phyloP scores from a whole-genome alignment of 2,113 vertebrate genomes.

The Parus major region DNA sequence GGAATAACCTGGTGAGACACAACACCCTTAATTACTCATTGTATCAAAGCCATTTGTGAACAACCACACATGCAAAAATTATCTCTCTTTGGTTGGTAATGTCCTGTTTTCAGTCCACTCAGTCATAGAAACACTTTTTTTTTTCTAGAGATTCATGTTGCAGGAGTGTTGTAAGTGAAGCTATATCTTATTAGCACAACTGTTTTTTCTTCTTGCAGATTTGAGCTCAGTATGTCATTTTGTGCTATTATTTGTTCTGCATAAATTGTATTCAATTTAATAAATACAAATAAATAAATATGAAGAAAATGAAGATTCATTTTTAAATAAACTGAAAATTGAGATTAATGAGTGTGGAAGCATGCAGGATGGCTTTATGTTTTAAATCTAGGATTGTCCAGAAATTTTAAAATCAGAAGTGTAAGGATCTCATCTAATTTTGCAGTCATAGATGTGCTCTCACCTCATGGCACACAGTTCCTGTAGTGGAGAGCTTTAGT shows the following conservation, averaged over 20 bases:
- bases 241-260: background rate
- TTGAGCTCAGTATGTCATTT: slow-evolving; percentile 5
- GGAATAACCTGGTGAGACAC: background rate
- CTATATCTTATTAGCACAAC: background rate
- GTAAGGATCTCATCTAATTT: background rate
- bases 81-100: background rate
- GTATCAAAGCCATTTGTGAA: background rate
- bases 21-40: background rate
- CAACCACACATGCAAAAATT: background rate
- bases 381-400: background rate
- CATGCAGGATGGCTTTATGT: background rate
- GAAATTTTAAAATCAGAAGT: background rate
- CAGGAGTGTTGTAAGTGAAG: background rate
- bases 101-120: background rate
- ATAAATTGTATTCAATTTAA: background rate
- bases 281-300: background rate
- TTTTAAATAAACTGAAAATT: background rate
- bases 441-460: background rate
- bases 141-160: background rate
- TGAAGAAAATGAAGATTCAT: background rate
- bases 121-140: background rate
- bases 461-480: background rate
- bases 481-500: background rate
- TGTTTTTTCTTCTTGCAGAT: background rate
- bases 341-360: background rate